Conservation (phyloP, 2,797 vertebrate genomes). For the Ispidina picta region DNA sequence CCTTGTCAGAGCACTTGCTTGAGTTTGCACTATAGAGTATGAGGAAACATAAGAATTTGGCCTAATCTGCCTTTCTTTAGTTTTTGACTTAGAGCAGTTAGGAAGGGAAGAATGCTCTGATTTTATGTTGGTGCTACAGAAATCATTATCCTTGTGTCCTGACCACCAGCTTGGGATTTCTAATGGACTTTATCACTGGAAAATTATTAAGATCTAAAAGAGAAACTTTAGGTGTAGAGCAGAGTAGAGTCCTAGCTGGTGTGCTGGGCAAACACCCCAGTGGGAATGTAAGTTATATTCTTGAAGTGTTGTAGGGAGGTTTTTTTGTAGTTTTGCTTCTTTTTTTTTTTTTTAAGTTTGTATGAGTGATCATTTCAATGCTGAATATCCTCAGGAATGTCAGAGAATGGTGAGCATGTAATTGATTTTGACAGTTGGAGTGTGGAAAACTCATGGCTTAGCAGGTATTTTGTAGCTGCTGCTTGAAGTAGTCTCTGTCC, state of each 20-base stretch:
- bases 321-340: neutral
- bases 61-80: neutral
- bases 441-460: fast-evolving
- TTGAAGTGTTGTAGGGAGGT: neutral
- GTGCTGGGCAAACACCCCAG: neutral
- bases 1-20: neutral
- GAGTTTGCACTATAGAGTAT: neutral
- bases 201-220: neutral
- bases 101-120: neutral
- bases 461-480: neutral
- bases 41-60: neutral
- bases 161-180: neutral
- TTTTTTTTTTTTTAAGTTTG: neutral
- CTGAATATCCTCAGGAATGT: neutral
- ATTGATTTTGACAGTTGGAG: neutral
- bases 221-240: neutral
- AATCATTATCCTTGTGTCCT: neutral
- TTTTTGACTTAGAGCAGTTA: neutral
- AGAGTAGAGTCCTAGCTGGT: neutral
- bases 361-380: neutral
- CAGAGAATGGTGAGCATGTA: neutral
- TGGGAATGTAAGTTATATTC: neutral
- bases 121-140: neutral
- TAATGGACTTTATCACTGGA: neutral
- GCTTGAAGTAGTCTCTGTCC: neutral